Percentiles rank a stretch among this genome's conserved stretches.
Conservation (phyloP, 2,113 vertebrate species). For the Limnothrissa miodon region DNA sequence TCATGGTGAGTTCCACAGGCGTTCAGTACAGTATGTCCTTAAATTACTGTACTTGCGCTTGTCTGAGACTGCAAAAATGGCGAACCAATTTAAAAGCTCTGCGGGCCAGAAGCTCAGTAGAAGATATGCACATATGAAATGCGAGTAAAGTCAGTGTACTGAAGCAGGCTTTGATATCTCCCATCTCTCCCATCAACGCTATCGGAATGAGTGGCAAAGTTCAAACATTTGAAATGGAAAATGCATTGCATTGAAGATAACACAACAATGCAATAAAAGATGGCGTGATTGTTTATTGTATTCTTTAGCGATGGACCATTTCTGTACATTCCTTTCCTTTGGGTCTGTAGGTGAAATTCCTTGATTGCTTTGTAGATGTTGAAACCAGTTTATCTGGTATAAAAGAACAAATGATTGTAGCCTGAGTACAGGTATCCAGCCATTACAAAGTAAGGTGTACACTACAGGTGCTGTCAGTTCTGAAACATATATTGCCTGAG, state of each 20-base stretch:
- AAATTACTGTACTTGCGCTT: conserved; percentile 11
- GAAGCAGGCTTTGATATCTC: conserved; percentile 28
- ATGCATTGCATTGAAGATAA: neutral
- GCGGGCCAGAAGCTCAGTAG: conserved; percentile 14
- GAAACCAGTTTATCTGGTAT: too few relatives aligned
- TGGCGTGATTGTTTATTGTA: conserved; percentile 20
- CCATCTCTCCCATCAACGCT: conserved; percentile 17
- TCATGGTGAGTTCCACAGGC: neutral
- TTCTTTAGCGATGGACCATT: neutral
- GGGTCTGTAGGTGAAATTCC: neutral
- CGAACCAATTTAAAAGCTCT: conserved; percentile 16
- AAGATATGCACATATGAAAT: conserved; percentile 30
- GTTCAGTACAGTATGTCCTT: neutral
- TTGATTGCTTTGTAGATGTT: neutral
- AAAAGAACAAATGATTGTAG: neutral
- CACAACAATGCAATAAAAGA: conserved; percentile 3
- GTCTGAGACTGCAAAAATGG: neutral
- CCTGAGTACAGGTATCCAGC: neutral
- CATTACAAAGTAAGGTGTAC: neutral
- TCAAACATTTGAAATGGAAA: conserved; percentile 4
- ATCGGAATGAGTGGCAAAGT: conserved; percentile 4
- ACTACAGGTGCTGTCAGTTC: neutral
- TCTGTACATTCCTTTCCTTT: conserved; percentile 13
- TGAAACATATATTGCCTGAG: neutral
- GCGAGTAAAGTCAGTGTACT: neutral